Evolutionary conservation across 2,797 vertebrate genomes (phyloP).

Genomic region (Hemitrygon akajei): DNA sequence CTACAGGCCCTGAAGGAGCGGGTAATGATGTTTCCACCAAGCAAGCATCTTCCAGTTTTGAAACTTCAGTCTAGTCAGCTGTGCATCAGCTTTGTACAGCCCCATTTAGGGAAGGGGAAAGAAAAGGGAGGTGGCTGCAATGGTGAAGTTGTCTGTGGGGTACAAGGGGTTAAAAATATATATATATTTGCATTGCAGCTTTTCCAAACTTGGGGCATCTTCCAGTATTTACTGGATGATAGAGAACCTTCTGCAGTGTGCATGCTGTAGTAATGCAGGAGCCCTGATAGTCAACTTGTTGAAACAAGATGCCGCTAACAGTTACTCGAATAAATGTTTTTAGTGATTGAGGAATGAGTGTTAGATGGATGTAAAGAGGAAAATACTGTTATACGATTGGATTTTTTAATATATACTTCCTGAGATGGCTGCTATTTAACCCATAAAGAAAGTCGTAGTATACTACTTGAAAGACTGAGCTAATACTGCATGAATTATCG

Average conservation of each 20-base stretch:
- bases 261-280: not conserved
- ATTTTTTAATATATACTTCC: not conserved
- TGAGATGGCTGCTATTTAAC: not conserved
- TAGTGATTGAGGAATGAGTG: not conserved
- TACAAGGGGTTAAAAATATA: too few species aligned
- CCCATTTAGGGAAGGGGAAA: not conserved
- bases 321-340: not conserved
- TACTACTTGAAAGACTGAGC: not conserved
- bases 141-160: too few species aligned
- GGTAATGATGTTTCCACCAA: slow-evolving; percentile 49
- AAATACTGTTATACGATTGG: not conserved
- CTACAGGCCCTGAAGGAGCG: slow-evolving; percentile 60
- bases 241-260: too few species aligned
- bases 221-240: too few species aligned
- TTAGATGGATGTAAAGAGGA: not conserved
- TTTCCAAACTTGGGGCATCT: too few species aligned
- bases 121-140: not conserved
- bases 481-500: not conserved
- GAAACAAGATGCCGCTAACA: not conserved
- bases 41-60: not conserved
- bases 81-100: not conserved
- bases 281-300: not conserved
- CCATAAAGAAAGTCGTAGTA: not conserved
- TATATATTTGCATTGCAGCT: too few species aligned
- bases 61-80: not conserved